These are phyloP conservation scores for Drosophila guanche DNA, from an alignment of 1,140 invertebrate genomes.

Conservation along the genomic window DNA sequence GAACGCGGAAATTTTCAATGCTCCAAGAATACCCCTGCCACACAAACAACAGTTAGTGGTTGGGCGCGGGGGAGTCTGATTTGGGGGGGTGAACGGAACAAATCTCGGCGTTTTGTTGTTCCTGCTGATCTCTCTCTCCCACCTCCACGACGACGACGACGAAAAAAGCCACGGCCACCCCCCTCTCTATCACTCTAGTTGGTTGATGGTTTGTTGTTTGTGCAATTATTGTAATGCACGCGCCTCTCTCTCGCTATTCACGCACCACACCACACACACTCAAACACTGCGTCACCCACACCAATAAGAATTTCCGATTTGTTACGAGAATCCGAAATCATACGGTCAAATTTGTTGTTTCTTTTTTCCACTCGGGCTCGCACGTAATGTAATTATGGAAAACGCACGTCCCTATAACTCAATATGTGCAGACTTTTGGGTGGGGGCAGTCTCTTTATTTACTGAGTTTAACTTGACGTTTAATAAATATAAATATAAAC, in stretches of 20 bases:
- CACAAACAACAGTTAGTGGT: conserved; percentile 2
- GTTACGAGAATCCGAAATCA: no score
- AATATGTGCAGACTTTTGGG: conserved; percentile 4
- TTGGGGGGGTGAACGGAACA: conserved; percentile 10
- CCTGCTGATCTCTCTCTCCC: conserved; percentile 16
- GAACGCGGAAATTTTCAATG: no score
- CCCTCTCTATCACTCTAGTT: conserved; percentile 18
- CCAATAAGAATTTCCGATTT: conserved; percentile 1
- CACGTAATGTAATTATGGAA: no score
- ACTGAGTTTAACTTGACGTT: conserved; percentile 19
- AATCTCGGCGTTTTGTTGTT: conserved; percentile 44
- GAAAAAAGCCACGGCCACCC: conserved; percentile 4
- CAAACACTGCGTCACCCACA: conserved; percentile 6
- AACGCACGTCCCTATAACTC: no score
- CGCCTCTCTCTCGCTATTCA: conserved; percentile 43
- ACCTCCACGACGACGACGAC: conserved; percentile 5
- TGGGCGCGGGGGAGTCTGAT: conserved; percentile 18
- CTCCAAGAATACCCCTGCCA: no score
- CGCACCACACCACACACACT: conserved; percentile 23
- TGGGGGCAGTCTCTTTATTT: conserved; percentile 35
- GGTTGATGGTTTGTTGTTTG: conserved; percentile 16
- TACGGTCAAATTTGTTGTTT: no score
- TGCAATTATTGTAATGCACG: conserved; percentile 60
- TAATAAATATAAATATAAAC: conserved; percentile 42
- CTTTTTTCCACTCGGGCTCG: no score